Evolutionary conservation across 2,888 invertebrate genomes (phyloP).

Genomic region (Heteromurus nitidus): DNA sequence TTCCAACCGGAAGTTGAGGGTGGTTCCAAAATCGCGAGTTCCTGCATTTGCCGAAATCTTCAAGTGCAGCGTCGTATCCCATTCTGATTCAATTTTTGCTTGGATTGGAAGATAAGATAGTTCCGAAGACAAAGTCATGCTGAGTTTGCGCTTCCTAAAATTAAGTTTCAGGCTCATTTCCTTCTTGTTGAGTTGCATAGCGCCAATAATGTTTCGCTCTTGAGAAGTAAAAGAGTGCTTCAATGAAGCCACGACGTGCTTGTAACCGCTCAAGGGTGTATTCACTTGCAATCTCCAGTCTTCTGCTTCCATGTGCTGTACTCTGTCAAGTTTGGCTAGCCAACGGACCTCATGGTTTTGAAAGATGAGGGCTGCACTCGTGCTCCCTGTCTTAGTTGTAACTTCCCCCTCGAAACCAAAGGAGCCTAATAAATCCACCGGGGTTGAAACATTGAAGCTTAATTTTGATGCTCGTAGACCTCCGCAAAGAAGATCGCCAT

Average conservation of each 20-base stretch:
- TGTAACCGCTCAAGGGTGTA: slow-evolving; percentile 66
- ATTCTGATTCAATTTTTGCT: slow-evolving; percentile 38
- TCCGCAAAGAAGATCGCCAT: slow-evolving; percentile 62
- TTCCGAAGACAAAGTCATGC: slow-evolving; percentile 45
- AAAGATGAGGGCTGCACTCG: slow-evolving; percentile 50
- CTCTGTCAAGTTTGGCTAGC: slow-evolving; percentile 66
- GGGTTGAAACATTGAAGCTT: slow-evolving; percentile 65
- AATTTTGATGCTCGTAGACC: slow-evolving; percentile 61
- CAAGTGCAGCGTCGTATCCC: slow-evolving; percentile 29
- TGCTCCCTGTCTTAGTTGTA: slow-evolving; percentile 6
- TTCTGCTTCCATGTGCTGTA: neutral
- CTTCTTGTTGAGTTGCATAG: slow-evolving; percentile 41
- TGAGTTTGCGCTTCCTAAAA: slow-evolving; percentile 20
- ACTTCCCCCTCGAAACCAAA: slow-evolving; percentile 64
- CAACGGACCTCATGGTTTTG: slow-evolving; percentile 70
- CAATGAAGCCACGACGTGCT: slow-evolving; percentile 62
- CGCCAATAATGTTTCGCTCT: slow-evolving; percentile 28
- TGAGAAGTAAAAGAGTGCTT: slow-evolving; percentile 8
- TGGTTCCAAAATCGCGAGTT: slow-evolving; percentile 44
- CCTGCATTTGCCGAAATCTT: slow-evolving; percentile 55
- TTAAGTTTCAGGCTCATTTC: slow-evolving; percentile 43
- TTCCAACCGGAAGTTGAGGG: slow-evolving; percentile 54
- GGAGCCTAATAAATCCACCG: slow-evolving; percentile 61
- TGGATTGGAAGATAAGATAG: slow-evolving; percentile 40
- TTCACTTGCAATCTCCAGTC: slow-evolving; percentile 65